phyloP scores from a whole-genome alignment of 1,140 invertebrate genomes.

The Lucilia sericata region DNA sequence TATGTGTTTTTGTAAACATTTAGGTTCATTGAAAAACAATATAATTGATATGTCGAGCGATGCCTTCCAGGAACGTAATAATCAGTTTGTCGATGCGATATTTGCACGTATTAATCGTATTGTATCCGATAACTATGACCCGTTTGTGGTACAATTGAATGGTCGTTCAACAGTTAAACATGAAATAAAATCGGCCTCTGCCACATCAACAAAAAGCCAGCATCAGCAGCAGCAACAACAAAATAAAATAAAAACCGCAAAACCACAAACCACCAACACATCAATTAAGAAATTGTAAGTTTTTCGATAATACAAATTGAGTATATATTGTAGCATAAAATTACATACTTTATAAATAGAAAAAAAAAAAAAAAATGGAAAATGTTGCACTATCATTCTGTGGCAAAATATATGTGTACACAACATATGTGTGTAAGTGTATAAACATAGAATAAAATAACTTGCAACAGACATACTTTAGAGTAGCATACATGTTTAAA shows the following conservation, averaged over 20 bases:
- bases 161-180: constrained; percentile 69
- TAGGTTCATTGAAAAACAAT: constrained; percentile 67
- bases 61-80: constrained; percentile 70
- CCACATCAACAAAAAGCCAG: constrained; percentile 41
- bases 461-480: too few relatives aligned
- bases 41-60: constrained; percentile 66
- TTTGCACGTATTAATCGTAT: constrained; percentile 83
- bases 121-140: constrained; percentile 81
- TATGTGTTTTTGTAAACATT: not conserved
- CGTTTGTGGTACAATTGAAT: constrained; percentile 82
- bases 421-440: not conserved
- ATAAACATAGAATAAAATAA: not conserved
- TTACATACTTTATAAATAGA: not conserved
- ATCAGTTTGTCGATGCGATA: constrained; percentile 84
- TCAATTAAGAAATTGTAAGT: constrained; percentile 42
- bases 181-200: constrained; percentile 21
- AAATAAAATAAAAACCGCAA: constrained; percentile 49
- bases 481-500: not conserved
- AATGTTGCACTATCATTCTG: too few relatives aligned
- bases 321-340: constrained; percentile 54
- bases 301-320: constrained; percentile 14
- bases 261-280: constrained; percentile 49
- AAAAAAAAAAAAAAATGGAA: not conserved
- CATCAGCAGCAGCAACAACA: constrained; percentile 49
- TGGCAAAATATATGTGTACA: not conserved